These are phyloP conservation scores for Brachylomia viminalis DNA, from an alignment of 2,888 invertebrate genomes.

Conservation along the genomic window DNA sequence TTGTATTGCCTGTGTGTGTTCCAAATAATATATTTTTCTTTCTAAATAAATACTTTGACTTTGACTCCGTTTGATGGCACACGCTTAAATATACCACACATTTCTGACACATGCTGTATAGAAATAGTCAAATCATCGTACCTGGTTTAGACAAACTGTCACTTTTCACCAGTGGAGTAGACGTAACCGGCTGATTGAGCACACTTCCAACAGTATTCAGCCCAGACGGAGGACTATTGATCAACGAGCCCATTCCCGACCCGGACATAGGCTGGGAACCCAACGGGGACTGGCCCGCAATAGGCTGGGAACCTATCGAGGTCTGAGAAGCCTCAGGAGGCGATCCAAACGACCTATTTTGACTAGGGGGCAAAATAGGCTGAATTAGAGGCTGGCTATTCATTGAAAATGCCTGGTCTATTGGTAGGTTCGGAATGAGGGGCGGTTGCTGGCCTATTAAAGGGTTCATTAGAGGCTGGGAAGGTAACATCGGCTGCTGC, in stretches of 20 bases:
- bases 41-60: too few species aligned
- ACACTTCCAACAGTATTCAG: conserved; percentile 71
- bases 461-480: conserved; percentile 67
- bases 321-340: conserved; percentile 40
- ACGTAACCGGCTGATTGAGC: conserved; percentile 82
- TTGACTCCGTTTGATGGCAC: too few species aligned
- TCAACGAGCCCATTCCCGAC: conserved; percentile 74
- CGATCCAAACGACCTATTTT: conserved; percentile 28
- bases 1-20: too few species aligned
- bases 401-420: conserved; percentile 46
- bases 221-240: conserved; percentile 79
- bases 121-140: conserved; percentile 62
- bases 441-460: conserved; percentile 39
- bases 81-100: too few species aligned
- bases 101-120: too few species aligned
- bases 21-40: too few species aligned
- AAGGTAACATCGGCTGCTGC: conserved; percentile 40
- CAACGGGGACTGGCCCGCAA: conserved; percentile 65
- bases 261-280: conserved; percentile 74
- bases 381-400: conserved; percentile 20
- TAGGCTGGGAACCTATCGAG: conserved; percentile 25
- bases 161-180: conserved; percentile 82
- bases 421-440: conserved; percentile 38
- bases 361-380: conserved; percentile 21
- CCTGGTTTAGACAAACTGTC: conserved; percentile 85